Conservation (phyloP, 64 coral and sea anemone genomes). For the Stylophora pistillata region DNA sequence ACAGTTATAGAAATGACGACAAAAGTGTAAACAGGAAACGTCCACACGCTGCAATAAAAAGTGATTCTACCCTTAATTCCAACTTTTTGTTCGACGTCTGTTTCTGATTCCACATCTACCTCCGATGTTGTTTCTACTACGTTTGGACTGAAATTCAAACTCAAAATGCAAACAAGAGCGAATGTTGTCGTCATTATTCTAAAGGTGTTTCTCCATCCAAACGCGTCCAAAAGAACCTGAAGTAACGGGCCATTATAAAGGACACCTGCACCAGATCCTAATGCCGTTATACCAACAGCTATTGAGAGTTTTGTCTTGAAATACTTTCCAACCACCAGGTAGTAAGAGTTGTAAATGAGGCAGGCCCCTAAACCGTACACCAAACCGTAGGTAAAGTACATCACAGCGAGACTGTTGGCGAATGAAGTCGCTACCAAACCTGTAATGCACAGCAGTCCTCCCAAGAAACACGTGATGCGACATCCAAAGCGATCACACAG, state of each 20-base stretch:
- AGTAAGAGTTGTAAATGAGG: conserved; percentile 31
- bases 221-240: conserved; percentile 10
- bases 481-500: conserved; percentile 41
- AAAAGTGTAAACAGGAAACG: conserved; percentile 13
- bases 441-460: conserved; percentile 19
- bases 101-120: background rate
- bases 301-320: conserved; percentile 22
- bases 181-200: conserved; percentile 5
- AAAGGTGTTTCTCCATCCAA: conserved; percentile 34
- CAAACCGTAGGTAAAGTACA: conserved; percentile 57
- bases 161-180: background rate
- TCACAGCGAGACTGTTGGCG: background rate
- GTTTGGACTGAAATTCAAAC: conserved; percentile 42
- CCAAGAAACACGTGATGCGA: conserved; percentile 28
- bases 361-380: conserved; percentile 38
- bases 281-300: conserved; percentile 23
- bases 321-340: conserved; percentile 19
- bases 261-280: conserved; percentile 31
- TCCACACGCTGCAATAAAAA: conserved; percentile 49
- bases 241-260: conserved; percentile 11
- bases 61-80: background rate
- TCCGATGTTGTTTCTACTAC: background rate
- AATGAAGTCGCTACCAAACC: conserved; percentile 46
- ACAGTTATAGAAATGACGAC: conserved; percentile 2
- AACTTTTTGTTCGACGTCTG: too few species aligned